A percentile compares a stretch with the other conserved stretches of the same genome.
Conservation (phyloP, 2,888 invertebrate species). For the Cenopis cana region DNA sequence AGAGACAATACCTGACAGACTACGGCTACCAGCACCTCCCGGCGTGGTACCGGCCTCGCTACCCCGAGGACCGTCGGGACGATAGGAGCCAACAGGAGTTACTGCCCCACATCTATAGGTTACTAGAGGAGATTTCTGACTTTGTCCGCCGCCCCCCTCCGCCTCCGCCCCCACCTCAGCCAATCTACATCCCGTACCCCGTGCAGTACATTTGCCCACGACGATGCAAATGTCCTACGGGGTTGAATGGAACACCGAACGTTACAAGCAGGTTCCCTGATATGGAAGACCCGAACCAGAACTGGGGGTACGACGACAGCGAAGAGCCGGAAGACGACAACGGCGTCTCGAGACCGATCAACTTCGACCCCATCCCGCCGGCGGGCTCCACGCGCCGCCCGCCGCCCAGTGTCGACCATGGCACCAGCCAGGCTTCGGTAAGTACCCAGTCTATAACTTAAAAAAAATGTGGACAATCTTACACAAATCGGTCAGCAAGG, state of each 20-base stretch:
- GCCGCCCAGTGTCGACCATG: constrained; percentile 60
- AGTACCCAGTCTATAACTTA: constrained; percentile 24
- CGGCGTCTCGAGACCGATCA: constrained; percentile 69
- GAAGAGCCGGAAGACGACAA: constrained; percentile 50
- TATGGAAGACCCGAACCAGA: constrained; percentile 66
- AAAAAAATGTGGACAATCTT: no score
- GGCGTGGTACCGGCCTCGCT: constrained; percentile 55
- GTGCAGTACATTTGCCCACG: constrained; percentile 61
- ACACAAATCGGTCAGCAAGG: no score
- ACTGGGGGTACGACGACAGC: constrained; percentile 63
- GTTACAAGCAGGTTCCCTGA: constrained; percentile 58
- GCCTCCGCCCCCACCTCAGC: constrained; percentile 63
- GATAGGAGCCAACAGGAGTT: constrained; percentile 61
- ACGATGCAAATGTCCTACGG: constrained; percentile 51
- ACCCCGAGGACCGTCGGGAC: constrained; percentile 61
- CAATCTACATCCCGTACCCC: constrained; percentile 71
- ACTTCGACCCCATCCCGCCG: constrained; percentile 60
- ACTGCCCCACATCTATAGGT: constrained; percentile 61
- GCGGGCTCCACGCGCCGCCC: constrained; percentile 51
- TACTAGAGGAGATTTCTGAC: constrained; percentile 67
- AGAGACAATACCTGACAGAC: constrained; percentile 65
- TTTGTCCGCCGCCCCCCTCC: constrained; percentile 59
- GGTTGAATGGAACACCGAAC: constrained; percentile 48
- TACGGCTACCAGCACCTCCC: constrained; percentile 65
- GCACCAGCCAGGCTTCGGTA: constrained; percentile 56